Conservation (phyloP, 1,140 invertebrate species). For the Vollenhovia emeryi region DNA sequence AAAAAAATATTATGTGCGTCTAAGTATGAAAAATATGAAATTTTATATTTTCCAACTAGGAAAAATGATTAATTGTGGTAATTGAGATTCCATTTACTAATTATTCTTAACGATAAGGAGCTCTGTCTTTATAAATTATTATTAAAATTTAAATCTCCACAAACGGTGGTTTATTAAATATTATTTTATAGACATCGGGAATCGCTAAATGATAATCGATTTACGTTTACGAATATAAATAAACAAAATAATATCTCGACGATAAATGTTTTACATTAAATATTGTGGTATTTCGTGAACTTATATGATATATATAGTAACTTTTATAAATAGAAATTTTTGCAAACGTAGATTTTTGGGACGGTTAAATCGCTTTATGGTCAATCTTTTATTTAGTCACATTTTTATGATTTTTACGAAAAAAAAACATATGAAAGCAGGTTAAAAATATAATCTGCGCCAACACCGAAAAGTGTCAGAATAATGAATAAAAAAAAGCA, state of each 20-base stretch:
- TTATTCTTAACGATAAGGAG: background rate
- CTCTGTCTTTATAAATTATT: background rate
- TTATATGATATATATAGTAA: background rate
- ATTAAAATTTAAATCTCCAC: background rate
- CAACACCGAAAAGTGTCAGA: constrained; percentile 40
- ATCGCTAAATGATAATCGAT: constrained; percentile 51
- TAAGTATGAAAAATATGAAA: background rate
- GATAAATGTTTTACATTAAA: background rate
- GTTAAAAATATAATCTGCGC: constrained; percentile 31
- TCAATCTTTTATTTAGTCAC: constrained; percentile 20
- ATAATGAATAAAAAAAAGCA: constrained; percentile 47
- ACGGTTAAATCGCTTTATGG: background rate
- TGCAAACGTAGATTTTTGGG: background rate
- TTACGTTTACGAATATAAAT: background rate
- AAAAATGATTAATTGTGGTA: background rate
- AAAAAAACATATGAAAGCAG: background rate
- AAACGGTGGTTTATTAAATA: background rate
- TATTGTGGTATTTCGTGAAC: background rate
- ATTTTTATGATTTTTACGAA: background rate
- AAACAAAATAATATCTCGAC: background rate
- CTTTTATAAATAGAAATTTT: background rate
- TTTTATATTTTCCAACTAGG: background rate
- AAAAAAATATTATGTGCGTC: too few species aligned
- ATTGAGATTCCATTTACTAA: background rate
- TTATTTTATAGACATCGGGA: background rate